Base-by-base conservation (phyloP, 2,113 vertebrate species). In the Bufo bufo region DNA sequence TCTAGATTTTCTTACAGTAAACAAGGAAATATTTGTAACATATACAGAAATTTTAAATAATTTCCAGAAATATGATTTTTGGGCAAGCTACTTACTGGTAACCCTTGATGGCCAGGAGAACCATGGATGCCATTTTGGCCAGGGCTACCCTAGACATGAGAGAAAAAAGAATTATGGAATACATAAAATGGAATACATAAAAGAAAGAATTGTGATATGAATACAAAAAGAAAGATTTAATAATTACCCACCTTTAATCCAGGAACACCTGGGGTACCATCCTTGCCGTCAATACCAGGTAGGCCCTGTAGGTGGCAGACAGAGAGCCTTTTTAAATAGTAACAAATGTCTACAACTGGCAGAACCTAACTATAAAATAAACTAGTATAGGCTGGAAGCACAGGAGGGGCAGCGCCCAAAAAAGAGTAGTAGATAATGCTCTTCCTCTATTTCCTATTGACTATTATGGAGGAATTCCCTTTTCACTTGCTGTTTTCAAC, bases 271-370 rank as follows among this genome's bases (percentile, higher is more conserved):
- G 97, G 97, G 69, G 96, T 97, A 43, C 98, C 98, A 0, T 99
- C 97, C 92, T 99, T 99, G 90, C 98, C 98, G n/a, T 99, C 97
- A 10, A 99, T 97, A 72, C 98, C 98, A 0, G 98, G 97, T 65
- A 98, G 95, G 88, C 98, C 98, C 98, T 99, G 92, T 4, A 56
- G 66, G 90, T 82, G 6, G 19, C 12, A 56, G n/a, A 87, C 6
- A 45, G 47, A 61, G n/a, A n/a, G 66, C 19, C 12, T n/a, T 14
- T 74, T 59, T 49, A 80, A 20, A 20, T 45, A 20, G 10, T 80
- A 3, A 23, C 2, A 17, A 58, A 74, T 7, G 43, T 49, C 33
- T 33, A 33, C 33, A 33, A 33, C 33, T 33, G 33, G 33, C 1
- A 33, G 33, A 33, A 33, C 33, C 33, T 33, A 33, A 33, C 33